These are phyloP conservation scores for Neotoma lepida DNA, from an alignment of 2,113 vertebrate genomes.

Conservation along the genomic window DNA sequence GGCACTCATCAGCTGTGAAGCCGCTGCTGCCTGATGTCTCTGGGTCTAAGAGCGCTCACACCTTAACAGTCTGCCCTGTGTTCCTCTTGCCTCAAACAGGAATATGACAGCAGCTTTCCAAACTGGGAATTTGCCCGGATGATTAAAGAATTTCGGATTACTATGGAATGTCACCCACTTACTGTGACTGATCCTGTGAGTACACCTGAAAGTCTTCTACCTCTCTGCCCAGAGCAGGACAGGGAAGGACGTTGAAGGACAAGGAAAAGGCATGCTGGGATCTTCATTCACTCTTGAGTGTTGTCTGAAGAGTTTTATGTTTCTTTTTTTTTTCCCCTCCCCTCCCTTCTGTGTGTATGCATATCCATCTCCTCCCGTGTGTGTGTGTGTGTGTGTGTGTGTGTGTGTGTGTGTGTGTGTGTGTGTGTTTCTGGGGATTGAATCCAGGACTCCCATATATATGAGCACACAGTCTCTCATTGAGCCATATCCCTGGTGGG, in stretches of 20 bases:
- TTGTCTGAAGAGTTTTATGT: background rate
- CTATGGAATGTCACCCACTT: conserved; percentile 89
- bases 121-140: conserved; percentile 96
- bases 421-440: background rate
- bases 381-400: background rate
- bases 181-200: conserved; percentile 89
- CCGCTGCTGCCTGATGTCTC: background rate
- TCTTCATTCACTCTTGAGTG: background rate
- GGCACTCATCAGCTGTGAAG: background rate
- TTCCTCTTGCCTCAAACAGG: conserved; percentile 84
- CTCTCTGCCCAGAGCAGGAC: conserved; percentile 4
- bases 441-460: background rate
- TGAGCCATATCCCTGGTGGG: background rate
- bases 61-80: background rate
- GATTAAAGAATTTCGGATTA: conserved; percentile 94
- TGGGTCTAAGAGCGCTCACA: background rate
- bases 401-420: background rate
- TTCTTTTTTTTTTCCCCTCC: background rate
- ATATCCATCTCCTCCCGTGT: background rate
- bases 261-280: background rate
- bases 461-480: background rate
- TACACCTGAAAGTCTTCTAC: conserved; percentile 48
- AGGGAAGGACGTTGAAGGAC: background rate
- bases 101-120: conserved; percentile 88
- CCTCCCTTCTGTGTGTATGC: background rate